These are phyloP conservation scores for Lasioglossum lativentre DNA, from an alignment of 2,888 invertebrate genomes.

Conservation along the genomic window DNA sequence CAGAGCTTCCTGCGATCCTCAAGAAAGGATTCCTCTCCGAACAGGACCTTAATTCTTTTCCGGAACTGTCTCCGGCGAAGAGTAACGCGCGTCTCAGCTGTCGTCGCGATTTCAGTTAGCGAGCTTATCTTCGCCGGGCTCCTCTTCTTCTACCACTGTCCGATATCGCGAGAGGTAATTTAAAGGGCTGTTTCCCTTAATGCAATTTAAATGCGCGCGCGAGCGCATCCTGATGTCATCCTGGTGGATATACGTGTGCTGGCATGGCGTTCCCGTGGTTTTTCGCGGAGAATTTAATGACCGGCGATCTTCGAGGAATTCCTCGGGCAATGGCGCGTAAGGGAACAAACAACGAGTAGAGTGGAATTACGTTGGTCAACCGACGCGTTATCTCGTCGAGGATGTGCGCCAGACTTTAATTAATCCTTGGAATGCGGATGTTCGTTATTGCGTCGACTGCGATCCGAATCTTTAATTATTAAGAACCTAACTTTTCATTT, in stretches of 20 bases:
- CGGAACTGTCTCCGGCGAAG: not conserved
- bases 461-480: not conserved
- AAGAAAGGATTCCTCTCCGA: not conserved
- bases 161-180: conserved; percentile 29
- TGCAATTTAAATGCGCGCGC: conserved; percentile 55
- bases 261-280: conserved; percentile 21
- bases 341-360: not conserved
- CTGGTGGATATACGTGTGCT: not conserved
- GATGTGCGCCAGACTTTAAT: not conserved
- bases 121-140: conserved; percentile 23
- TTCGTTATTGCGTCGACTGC: not conserved
- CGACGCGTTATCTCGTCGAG: conserved; percentile 17
- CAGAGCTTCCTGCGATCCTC: not conserved
- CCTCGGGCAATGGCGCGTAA: not conserved
- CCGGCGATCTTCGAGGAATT: conserved; percentile 2
- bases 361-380: conserved; percentile 37
- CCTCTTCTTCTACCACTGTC: not conserved
- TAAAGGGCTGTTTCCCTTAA: conserved; percentile 48
- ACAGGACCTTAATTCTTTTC: conserved; percentile 13
- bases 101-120: conserved; percentile 34
- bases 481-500: too few species aligned
- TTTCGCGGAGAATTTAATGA: conserved; percentile 36
- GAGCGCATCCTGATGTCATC: not conserved
- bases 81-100: not conserved
- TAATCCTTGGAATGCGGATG: not conserved